Conservation (phyloP, 2,113 vertebrate genomes). For the Nycticryphes semicollaris region DNA sequence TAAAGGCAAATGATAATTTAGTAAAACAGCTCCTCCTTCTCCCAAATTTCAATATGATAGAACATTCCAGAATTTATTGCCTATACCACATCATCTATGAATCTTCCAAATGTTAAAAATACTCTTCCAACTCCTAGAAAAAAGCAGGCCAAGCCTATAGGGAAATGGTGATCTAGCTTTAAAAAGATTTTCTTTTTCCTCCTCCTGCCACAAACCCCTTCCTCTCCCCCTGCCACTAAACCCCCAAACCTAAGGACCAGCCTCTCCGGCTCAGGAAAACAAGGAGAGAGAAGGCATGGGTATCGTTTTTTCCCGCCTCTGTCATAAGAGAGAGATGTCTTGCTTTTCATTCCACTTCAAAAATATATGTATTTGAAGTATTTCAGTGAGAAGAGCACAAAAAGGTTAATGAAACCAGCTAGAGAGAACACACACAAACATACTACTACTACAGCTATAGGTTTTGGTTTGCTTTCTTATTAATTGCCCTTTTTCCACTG, state of each 20-base stretch:
- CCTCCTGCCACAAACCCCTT: neutral
- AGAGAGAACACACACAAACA: neutral
- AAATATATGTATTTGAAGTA: neutral
- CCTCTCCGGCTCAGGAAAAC: neutral
- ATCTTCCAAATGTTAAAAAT: neutral
- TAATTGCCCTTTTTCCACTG: neutral
- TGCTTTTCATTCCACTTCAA: neutral
- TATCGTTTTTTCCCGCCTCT: neutral
- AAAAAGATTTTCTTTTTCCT: neutral
- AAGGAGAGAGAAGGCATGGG: neutral
- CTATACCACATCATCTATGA: neutral
- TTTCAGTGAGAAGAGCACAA: slow-evolving; percentile 2
- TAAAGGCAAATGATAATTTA: neutral
- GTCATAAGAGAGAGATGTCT: neutral
- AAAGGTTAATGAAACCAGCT: neutral
- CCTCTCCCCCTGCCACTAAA: neutral
- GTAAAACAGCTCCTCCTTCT: neutral
- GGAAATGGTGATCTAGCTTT: rapidly evolving
- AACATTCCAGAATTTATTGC: neutral
- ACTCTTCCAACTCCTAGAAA: neutral
- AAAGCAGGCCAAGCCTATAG: neutral
- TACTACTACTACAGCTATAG: neutral
- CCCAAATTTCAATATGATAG: neutral
- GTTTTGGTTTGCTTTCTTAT: neutral
- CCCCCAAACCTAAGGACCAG: neutral